Percentiles rank a stretch among this genome's conserved stretches.
These are phyloP conservation scores for Hemibagrus guttatus DNA, from an alignment of 2,797 vertebrate species.

Conservation along the genomic window DNA sequence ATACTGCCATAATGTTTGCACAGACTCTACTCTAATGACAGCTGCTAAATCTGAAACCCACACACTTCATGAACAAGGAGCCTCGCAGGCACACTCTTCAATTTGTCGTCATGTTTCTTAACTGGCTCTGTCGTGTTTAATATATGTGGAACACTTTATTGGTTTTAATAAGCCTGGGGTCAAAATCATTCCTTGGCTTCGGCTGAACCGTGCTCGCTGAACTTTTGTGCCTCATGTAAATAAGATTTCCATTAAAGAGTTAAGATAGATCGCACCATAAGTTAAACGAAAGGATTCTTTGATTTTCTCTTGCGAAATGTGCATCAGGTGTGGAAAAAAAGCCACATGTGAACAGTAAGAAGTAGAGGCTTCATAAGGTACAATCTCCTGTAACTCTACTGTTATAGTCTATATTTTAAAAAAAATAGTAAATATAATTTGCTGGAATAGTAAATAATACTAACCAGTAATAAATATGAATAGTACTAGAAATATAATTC, in stretches of 20 bases:
- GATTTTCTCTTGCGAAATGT: neutral
- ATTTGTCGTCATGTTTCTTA: constrained; percentile 37
- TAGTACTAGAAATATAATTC: neutral
- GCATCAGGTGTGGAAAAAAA: neutral
- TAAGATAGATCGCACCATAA: neutral
- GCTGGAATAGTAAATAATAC: no score
- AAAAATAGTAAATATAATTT: neutral
- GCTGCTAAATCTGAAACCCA: constrained; percentile 53
- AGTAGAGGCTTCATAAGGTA: neutral
- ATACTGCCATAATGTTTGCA: constrained; percentile 54
- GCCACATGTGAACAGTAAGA: neutral
- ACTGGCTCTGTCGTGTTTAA: constrained; percentile 35
- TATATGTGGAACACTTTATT: constrained; percentile 34
- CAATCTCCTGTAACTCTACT: neutral
- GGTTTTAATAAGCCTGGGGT: constrained; percentile 30
- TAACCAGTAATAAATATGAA: no score
- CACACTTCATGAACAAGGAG: constrained; percentile 27
- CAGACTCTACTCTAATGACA: constrained; percentile 41
- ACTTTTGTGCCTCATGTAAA: constrained; percentile 34
- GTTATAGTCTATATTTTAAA: neutral
- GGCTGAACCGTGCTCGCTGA: constrained; percentile 9
- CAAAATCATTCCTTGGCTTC: constrained; percentile 38
- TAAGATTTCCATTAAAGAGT: constrained; percentile 23
- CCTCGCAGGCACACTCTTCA: constrained; percentile 24
- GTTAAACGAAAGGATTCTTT: neutral